Evolutionary conservation across 2,797 vertebrate species (phyloP).

Genomic region (Phrynocephalus forsythii): DNA sequence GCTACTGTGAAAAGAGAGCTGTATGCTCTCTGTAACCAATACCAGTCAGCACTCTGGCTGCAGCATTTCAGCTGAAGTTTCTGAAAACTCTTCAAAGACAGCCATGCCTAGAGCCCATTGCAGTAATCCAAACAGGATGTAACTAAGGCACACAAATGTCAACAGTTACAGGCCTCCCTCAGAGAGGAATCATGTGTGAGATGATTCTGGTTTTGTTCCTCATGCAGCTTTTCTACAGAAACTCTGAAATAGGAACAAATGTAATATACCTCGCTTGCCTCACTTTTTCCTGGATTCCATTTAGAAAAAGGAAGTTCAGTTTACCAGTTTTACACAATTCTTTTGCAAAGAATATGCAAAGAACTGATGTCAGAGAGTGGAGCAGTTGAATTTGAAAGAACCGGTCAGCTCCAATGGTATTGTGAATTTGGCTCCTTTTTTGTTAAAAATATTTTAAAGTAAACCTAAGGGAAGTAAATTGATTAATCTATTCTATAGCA

Average conservation of each 20-base stretch:
- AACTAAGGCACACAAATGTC: too few relatives aligned
- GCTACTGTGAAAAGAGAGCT: too few relatives aligned
- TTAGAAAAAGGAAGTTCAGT: conserved; percentile 8
- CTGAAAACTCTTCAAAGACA: too few relatives aligned
- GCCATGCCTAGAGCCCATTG: too few relatives aligned
- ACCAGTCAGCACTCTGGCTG: too few relatives aligned
- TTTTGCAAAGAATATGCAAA: conserved; percentile 11
- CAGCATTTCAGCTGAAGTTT: too few relatives aligned
- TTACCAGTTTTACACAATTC: conserved; percentile 21
- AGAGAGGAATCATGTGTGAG: too few relatives aligned
- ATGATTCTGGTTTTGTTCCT: background rate
- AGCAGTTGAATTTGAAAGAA: background rate
- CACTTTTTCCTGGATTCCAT: background rate
- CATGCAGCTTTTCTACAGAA: conserved; percentile 4
- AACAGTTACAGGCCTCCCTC: too few relatives aligned
- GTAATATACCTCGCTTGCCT: background rate
- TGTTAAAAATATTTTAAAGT: background rate
- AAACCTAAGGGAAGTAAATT: background rate
- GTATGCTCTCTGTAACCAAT: too few relatives aligned
- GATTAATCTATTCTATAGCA: background rate
- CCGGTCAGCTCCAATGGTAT: background rate
- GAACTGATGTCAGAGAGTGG: background rate
- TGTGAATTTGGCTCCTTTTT: background rate
- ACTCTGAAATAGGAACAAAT: conserved; percentile 9
- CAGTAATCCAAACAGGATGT: too few relatives aligned